Evolutionary conservation across 2,797 vertebrate species (phyloP), one percentile per base, ranked within the genome.

Genomic region (Microctenopoma steveboyesi): DNA sequence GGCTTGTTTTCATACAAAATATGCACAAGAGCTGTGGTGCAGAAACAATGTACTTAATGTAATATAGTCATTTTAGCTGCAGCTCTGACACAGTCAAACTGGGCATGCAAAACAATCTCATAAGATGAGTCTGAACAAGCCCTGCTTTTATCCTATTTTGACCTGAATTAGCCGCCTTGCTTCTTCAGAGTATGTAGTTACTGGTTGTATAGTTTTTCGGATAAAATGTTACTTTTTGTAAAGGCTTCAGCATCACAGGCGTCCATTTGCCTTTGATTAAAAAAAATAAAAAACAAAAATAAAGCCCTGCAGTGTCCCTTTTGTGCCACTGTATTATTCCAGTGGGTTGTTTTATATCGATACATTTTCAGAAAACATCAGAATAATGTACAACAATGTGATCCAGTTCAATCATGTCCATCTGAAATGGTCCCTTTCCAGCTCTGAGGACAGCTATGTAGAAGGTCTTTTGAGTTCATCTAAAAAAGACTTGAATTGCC

Each of bases 111-210:
- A 95, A 95, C 88, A 91, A 92, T 92, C 96, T 98, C 96, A 97
- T 95, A 74, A 96, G 96, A 97, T 96, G 96, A 97, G 97, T 94
- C 91, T 92, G 94, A 95, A 98, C 96, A 94, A 96, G 96, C 96
- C 97, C 96, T 97, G 96, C 96, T 98, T 96, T 97, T 96, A 96
- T 99, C 96, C 94, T 97, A 96, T 93, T 98, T 97, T 97, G 95
- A 97, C 96, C 97, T 98, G 97, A 99, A 98, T 96, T 97, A 97
- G 97, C 97, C 92, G 94, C 95, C 95, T 96, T 97, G 97, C 97
- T 98, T 97, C 94, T 99, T 99, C 98, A 99, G 96, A 96, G 95
- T 97, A 97, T 98, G 96, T 99, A 99, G 97, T 99, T 98, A 98
- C 97, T 98, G 97, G 96, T 97, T 99, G 97, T 99, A 99, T 98